Evolutionary conservation across 2,797 vertebrate genomes (phyloP), one percentile per base, ranked within the genome.

Genomic region (Microctenopoma stevenorrisi): DNA sequence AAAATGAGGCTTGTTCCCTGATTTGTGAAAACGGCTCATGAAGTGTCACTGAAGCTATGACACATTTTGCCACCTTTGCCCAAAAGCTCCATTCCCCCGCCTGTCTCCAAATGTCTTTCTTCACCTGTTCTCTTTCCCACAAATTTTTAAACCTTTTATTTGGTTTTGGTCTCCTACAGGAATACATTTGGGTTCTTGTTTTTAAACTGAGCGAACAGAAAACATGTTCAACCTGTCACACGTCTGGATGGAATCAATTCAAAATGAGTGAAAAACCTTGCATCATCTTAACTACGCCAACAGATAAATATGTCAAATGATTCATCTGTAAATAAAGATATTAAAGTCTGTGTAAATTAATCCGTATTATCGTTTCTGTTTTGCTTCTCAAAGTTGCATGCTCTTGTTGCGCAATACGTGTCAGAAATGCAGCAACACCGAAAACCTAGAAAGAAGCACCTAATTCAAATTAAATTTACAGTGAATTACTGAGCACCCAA

Each of bases 261-360:
- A 74, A 80, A 79, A 85, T 18, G 43, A 77, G 70, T 69, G 67
- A 89, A 81, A 78, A 82, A 69, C 75, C 83, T 53, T 82, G 79
- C 87, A 85, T 89, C 79, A 83, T 83, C 81, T 76, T 87, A 90
- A 91, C 73, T 83, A 84, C 72, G 78, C 81, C 89, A 90, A 88
- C 77, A 79, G 93, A 93, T 87, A 88, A 88, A 80, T 84, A 83
- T 90, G 83, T 90, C 85, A 89, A 79, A 83, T 69, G 84, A 89
- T 89, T 94, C 95, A 96, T 97, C 94, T 99, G 97, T 98, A 99
- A 98, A 99, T 99, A 99, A 97, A 97, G 96, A 96, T 96, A 96
- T 96, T 97, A 96, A 99, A 97, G 91, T 98, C 96, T 97, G 96
- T 98, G 96, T 99, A 98, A 97, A 98, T 97, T 91, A 90, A 87